Conservation (phyloP, 2,113 vertebrate species). For the Ochotona curzoniae region DNA sequence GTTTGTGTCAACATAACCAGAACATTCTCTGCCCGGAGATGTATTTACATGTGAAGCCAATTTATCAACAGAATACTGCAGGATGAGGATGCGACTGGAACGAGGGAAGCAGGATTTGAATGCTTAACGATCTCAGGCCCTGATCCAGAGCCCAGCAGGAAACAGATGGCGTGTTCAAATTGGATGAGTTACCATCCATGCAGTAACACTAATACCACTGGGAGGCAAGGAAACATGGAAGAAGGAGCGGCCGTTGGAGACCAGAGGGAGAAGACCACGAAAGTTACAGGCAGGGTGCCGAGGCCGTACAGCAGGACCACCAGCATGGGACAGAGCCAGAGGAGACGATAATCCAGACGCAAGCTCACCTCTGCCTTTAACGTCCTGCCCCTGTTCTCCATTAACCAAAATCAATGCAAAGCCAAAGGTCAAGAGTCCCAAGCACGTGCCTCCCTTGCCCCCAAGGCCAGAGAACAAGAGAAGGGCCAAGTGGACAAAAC, state of each 20-base stretch:
- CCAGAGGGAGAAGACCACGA: not conserved
- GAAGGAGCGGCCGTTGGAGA: not conserved
- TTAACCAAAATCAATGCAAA: not conserved
- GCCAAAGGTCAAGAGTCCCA: not conserved
- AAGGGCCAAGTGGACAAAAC: not conserved
- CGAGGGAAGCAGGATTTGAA: not conserved
- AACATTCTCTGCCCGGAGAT: not conserved
- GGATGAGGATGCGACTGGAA: not conserved
- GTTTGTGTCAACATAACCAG: conserved; percentile 40
- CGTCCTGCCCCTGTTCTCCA: not conserved
- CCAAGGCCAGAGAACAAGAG: not conserved
- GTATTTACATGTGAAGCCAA: conserved; percentile 5
- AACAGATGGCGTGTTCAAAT: conserved; percentile 22
- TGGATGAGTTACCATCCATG: not conserved
- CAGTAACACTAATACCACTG: not conserved
- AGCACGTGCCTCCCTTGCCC: not conserved
- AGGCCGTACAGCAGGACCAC: not conserved
- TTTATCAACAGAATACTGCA: conserved; percentile 52
- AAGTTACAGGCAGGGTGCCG: not conserved
- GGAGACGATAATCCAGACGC: not conserved
- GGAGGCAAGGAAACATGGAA: not conserved
- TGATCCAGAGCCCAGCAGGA: not conserved
- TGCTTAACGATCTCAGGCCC: not conserved
- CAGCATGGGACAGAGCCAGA: not conserved
- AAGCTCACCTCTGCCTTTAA: not conserved